phyloP scores from a whole-genome alignment of 2,888 invertebrate species.

The Dicranocentrus wangi region DNA sequence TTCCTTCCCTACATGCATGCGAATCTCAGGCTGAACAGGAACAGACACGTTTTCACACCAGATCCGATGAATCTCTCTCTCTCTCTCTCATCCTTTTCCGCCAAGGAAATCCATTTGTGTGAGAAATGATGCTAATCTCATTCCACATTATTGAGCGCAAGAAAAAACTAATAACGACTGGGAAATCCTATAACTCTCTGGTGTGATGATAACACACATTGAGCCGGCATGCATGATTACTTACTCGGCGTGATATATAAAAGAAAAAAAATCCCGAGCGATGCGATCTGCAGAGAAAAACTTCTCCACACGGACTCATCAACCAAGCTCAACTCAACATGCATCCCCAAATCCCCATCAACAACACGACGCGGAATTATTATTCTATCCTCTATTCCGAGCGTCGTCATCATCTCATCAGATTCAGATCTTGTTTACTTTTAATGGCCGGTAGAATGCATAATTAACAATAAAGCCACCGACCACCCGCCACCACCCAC shows the following conservation, averaged over 20 bases:
- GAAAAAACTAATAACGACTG: constrained; percentile 32
- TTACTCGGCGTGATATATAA: too few species aligned
- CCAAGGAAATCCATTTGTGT: constrained; percentile 19
- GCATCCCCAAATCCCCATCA: too few species aligned
- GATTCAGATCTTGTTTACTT: constrained; percentile 44
- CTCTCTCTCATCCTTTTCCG: neutral
- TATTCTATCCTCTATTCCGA: too few species aligned
- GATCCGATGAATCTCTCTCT: neutral
- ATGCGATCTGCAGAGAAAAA: neutral
- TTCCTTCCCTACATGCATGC: too few species aligned
- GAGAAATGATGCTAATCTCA: constrained; percentile 47
- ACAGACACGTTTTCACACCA: neutral
- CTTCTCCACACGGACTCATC: neutral
- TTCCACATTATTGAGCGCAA: constrained; percentile 11
- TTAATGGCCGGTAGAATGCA: constrained; percentile 44
- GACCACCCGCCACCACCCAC: neutral
- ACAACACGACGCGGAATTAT: too few species aligned
- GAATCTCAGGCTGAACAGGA: too few species aligned
- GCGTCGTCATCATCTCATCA: too few species aligned
- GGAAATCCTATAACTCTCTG: constrained; percentile 25
- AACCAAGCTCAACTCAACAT: too few species aligned
- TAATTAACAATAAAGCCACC: constrained; percentile 40
- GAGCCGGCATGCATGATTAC: constrained; percentile 43
- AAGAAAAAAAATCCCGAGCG: constrained; percentile 19
- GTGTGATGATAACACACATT: constrained; percentile 18